Percentiles rank a stretch among this genome's conserved stretches.
These are phyloP conservation scores for Caerostris extrusa DNA, from an alignment of 1,140 invertebrate genomes.

Conservation along the genomic window DNA sequence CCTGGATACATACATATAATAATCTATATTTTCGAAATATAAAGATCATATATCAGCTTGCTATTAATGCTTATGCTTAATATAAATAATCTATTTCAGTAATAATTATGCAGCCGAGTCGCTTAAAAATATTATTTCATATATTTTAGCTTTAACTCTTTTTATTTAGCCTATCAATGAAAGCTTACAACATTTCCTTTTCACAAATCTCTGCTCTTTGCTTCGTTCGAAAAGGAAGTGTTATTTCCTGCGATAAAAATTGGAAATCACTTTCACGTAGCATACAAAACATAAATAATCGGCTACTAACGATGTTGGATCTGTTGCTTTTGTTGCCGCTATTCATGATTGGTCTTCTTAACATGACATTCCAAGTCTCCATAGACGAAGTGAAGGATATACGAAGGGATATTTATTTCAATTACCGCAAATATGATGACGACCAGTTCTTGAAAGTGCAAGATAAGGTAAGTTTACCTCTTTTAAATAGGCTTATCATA, in stretches of 20 bases:
- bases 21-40: too few relatives aligned
- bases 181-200: neutral
- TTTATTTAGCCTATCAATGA: neutral
- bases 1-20: too few relatives aligned
- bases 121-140: too few relatives aligned
- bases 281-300: too few relatives aligned
- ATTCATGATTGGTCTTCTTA: conserved; percentile 33
- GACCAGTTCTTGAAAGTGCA: neutral
- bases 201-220: neutral
- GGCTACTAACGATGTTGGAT: conserved; percentile 37
- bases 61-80: too few relatives aligned
- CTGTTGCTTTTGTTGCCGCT: conserved; percentile 39
- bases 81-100: too few relatives aligned
- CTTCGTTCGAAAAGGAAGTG: conserved; percentile 6
- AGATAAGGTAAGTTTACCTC: neutral
- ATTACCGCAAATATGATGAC: conserved; percentile 42
- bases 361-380: conserved; percentile 61
- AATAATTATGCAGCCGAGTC: too few relatives aligned
- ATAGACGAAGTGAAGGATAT: conserved; percentile 46
- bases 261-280: neutral
- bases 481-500: too few relatives aligned
- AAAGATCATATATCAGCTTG: too few relatives aligned
- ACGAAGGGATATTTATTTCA: conserved; percentile 20
- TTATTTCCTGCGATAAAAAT: conserved; percentile 49
- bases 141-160: too few relatives aligned